Conservation (phyloP, 2,888 invertebrate genomes). For the Caenorhabditis auriculariae region DNA sequence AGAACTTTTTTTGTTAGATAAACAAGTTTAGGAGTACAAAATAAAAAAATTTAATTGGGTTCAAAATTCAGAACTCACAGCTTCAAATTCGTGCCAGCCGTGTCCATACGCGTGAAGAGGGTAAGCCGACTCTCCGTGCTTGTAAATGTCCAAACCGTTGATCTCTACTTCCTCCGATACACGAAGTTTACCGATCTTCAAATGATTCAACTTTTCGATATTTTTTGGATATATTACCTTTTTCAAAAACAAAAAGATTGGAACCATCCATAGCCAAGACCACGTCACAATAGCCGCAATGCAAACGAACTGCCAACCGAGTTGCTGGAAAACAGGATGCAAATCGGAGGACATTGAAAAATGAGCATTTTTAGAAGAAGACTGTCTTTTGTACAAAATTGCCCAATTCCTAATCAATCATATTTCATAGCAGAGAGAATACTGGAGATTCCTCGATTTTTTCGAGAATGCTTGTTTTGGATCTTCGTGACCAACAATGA, state of each 20-base stretch:
- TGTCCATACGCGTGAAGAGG: constrained; percentile 49
- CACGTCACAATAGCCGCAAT: constrained; percentile 40
- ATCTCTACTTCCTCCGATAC: constrained; percentile 46
- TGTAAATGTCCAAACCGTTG: constrained; percentile 48
- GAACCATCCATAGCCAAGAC: constrained; percentile 45
- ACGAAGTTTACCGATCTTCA: constrained; percentile 38
- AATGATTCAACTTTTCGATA: background rate
- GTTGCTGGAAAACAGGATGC: constrained; percentile 45
- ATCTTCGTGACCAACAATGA: too few species aligned
- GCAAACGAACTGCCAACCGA: constrained; percentile 48
- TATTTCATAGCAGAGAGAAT: too few species aligned
- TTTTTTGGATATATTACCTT: constrained; percentile 13
- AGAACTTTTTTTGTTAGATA: too few species aligned
- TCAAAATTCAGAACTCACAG: too few species aligned
- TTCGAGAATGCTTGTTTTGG: too few species aligned
- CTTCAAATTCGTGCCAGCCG: constrained; percentile 49
- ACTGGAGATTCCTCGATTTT: too few species aligned
- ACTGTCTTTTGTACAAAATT: too few species aligned
- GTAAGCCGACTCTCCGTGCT: constrained; percentile 48
- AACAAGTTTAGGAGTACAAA: too few species aligned
- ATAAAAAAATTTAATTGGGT: too few species aligned
- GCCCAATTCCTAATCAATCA: too few species aligned
- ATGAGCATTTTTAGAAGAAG: too few species aligned
- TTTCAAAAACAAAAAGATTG: constrained; percentile 36
- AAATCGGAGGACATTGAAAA: background rate